Evolutionary conservation across 2,888 invertebrate species (phyloP).

Genomic region (Lepidonotus clava): DNA sequence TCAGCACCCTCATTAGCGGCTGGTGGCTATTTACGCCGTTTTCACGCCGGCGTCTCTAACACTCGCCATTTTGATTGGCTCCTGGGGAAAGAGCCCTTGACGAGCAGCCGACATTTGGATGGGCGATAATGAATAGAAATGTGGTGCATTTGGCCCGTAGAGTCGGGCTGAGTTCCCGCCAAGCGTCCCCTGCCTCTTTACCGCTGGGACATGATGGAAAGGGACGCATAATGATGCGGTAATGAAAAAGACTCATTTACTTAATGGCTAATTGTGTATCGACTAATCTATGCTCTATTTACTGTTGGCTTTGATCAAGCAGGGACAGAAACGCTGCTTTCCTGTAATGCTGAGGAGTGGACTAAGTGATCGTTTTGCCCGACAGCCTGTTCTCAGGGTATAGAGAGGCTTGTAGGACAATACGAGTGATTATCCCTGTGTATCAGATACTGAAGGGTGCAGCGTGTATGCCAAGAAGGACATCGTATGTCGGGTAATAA

Average conservation of each 20-base stretch:
- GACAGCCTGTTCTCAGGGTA: no score
- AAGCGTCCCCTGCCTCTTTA: background rate
- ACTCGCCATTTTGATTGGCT: conserved; percentile 23
- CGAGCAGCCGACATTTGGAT: conserved; percentile 35
- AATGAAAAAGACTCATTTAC: conserved; percentile 23
- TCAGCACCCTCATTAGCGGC: conserved; percentile 26
- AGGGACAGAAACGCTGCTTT: background rate
- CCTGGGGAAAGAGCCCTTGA: conserved; percentile 17
- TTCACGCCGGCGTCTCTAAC: conserved; percentile 2
- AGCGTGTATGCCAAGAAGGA: no score
- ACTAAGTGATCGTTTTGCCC: no score
- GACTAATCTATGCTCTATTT: background rate
- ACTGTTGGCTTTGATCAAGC: background rate
- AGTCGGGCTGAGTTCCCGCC: background rate
- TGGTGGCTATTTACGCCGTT: conserved; percentile 36
- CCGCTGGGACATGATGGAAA: background rate
- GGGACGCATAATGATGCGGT: background rate
- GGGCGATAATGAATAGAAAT: conserved; percentile 11
- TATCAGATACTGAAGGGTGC: no score
- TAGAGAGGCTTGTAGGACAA: no score
- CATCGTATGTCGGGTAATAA: no score
- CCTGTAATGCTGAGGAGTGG: background rate
- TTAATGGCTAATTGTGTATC: conserved; percentile 23
- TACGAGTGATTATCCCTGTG: no score
- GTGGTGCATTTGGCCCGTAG: background rate